Evolutionary conservation across 2,888 invertebrate species (phyloP).

Genomic region (Pachycephus smyrnensis): DNA sequence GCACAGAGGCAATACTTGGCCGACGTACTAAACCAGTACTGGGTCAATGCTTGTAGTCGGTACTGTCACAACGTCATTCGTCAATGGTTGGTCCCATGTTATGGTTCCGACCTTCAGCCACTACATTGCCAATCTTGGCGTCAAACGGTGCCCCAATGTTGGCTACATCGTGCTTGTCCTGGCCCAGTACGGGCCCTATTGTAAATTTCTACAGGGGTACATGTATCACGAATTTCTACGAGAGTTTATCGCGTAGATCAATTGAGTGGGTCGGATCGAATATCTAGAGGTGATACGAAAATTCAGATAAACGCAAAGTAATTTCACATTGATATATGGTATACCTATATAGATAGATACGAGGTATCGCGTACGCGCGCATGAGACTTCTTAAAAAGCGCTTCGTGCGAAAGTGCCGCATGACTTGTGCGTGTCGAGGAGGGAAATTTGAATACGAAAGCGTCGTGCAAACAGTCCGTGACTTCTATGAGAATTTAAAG

Average conservation of each 20-base stretch:
- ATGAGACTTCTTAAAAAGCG: neutral
- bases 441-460: slow-evolving; percentile 7
- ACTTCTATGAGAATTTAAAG: neutral
- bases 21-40: too few relatives aligned
- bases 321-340: neutral
- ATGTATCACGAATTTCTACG: neutral
- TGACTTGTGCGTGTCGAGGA: neutral
- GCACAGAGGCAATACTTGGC: too few relatives aligned
- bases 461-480: neutral
- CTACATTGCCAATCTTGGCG: too few relatives aligned
- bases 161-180: too few relatives aligned
- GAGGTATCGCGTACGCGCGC: neutral
- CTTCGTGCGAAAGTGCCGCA: neutral
- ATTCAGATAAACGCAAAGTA: neutral
- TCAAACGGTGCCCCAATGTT: too few relatives aligned
- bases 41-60: too few relatives aligned
- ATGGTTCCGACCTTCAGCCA: too few relatives aligned
- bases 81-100: too few relatives aligned
- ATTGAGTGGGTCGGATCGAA: slow-evolving; percentile 10
- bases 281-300: neutral
- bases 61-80: too few relatives aligned
- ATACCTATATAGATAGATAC: neutral
- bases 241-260: neutral
- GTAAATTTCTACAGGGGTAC: neutral
- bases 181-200: too few relatives aligned